Base-by-base conservation (phyloP, 2,888 invertebrate genomes). In the Scaptomyza polygonia region DNA sequence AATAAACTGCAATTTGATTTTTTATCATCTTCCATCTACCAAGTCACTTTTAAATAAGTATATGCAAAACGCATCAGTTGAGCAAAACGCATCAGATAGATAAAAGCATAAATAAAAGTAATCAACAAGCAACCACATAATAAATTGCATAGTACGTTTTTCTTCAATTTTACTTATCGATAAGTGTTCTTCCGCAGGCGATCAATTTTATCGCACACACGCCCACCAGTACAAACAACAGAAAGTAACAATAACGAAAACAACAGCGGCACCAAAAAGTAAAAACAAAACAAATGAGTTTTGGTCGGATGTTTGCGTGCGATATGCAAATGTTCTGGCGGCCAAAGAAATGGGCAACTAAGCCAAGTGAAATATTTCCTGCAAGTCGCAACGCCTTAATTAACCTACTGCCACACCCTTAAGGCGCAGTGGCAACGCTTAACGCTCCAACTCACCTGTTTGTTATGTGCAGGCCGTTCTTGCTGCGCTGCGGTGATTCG, bases 381-480 rank as follows among this genome's bases (percentile, higher is more conserved):
- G 86, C 78, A 58, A 67, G 56, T 42, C 64, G 72, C 75, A 74
- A 81, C 63, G 76, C 81, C 79, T 79, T 85, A 76, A 77, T 69
- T 77, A 77, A 77, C 68, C 58, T 43, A 67, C 16, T 51, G 45
- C 34, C 51, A 52, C 55, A 56, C 59, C 51, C 40, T 14, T 14
- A 14, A 27, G 29, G 51, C 56, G 4, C 32, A 9, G 4, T 11
- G 45, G 39, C 39, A 30, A 34, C 5, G n/a, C 7, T 34, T 36
- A 45, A 51, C 42, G 18, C 21, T 27, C 25, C 32, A 43, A 73
- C 89, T 87, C 76, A 91, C 92, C 92, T 91, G 76, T 89, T 88
- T 66, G 91, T 90, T 39, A 91, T 87, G 67, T 91, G 88, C 73
- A 90, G 67, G 44, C 88, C 81, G 56, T 85, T 81, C 36, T 84